These are phyloP conservation scores for Sparidentex hasta DNA, from an alignment of 2,797 vertebrate genomes.

Conservation along the genomic window DNA sequence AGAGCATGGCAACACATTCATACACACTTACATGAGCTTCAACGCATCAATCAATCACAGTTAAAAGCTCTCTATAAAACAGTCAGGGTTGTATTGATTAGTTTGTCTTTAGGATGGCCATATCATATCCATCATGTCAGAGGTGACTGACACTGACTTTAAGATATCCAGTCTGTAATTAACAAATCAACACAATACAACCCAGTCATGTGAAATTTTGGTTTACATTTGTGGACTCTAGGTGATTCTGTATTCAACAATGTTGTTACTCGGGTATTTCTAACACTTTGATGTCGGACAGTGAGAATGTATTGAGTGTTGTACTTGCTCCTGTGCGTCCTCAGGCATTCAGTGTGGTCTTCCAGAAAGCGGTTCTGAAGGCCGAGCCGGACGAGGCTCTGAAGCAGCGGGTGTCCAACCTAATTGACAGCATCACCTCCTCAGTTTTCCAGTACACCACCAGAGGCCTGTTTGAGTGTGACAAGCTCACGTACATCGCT, in stretches of 20 bases:
- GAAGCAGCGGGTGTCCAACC: slow-evolving; percentile 86
- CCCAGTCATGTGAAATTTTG: not conserved
- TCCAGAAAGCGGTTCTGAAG: slow-evolving; percentile 92
- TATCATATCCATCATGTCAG: slow-evolving; percentile 14
- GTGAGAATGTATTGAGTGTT: not conserved
- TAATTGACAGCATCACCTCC: slow-evolving; percentile 95
- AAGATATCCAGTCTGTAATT: slow-evolving; percentile 7
- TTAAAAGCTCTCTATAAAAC: not conserved
- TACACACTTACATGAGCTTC: not conserved
- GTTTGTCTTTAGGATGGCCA: slow-evolving; percentile 3
- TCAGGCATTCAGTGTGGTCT: slow-evolving; percentile 93
- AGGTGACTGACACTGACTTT: slow-evolving; percentile 6
- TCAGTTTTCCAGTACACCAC: slow-evolving; percentile 94
- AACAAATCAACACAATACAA: not conserved
- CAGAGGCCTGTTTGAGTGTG: slow-evolving; percentile 94
- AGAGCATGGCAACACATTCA: not conserved
- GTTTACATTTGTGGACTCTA: not conserved
- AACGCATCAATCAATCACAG: not conserved
- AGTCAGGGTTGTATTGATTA: slow-evolving; percentile 23
- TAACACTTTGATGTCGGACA: not conserved
- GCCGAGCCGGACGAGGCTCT: slow-evolving; percentile 86
- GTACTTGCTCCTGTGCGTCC: slow-evolving; percentile 21
- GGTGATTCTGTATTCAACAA: not conserved
- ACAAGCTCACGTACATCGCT: slow-evolving; percentile 85
- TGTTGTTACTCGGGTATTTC: not conserved